Base-by-base conservation (phyloP, 2,888 invertebrate species). In the Bugula neritina region DNA sequence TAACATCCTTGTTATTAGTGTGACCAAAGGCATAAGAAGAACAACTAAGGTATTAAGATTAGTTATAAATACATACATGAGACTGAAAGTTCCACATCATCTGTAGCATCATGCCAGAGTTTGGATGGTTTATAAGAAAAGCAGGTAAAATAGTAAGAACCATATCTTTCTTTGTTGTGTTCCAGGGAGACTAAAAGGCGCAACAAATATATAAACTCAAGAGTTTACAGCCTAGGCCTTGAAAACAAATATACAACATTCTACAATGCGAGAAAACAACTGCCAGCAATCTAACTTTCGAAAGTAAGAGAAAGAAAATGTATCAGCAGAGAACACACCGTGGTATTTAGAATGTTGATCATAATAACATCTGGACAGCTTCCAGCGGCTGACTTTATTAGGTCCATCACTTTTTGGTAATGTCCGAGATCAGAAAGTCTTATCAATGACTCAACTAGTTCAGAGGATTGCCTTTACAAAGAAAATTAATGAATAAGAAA, bases 331-430 rank as follows among this genome's bases (percentile, higher is more conserved):
- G n/a, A 5, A 63, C 63, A 31, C 75, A 92, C 90, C 81, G 89
- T 90, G 70, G 93, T 90, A 85, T 98, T 96, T 69, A 97, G 84
- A 74, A 99, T 85, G 0, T 93, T 93, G 72, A 99, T 86, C 71
- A 94, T 89, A 73, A 98, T 87, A 27, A 99, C 90, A 83, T 99
- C 99, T 0, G 98, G 97, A 82, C 97, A 96, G 82, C 93, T 91
- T 82, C 92, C 91, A 25, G 94, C 86, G 0, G 97, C 96, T 83
- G 92, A 90, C 84, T 94, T 94, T 81, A 97, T 93, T 69, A 95
- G 85, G 76, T 97, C 96, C 76, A 91, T 90, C 10, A 93, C 91
- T 80, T 90, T 90, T 74, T 88, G 87, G 82, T 92, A 92, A 77
- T 91, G 89, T 1, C 94, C 94, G 74, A 91, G 89, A 27, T 96